Conservation (phyloP, 2,888 invertebrate species). For the Plagodis pulveraria region DNA sequence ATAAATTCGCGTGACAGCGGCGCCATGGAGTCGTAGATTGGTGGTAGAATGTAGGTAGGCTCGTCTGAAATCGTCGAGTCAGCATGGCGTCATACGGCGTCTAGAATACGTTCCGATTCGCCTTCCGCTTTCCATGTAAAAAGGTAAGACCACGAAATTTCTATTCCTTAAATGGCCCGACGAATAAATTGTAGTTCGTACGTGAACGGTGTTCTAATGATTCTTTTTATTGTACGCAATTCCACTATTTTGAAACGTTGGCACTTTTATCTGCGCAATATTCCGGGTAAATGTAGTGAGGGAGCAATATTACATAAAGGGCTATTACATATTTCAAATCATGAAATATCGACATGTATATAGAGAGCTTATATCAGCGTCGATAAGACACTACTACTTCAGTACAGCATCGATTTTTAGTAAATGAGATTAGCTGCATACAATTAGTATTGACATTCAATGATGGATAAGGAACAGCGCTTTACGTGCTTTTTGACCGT, state of each 20-base stretch:
- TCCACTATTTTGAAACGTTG: slow-evolving; percentile 52
- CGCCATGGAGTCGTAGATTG: slow-evolving; percentile 42
- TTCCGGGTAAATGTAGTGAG: slow-evolving; percentile 33
- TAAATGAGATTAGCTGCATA: no score
- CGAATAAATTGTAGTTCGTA: slow-evolving; percentile 72
- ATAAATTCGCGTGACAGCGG: slow-evolving; percentile 46
- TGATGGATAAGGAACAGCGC: no score
- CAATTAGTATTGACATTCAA: no score
- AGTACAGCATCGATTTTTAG: no score
- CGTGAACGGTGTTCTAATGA: slow-evolving; percentile 65
- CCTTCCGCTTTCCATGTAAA: slow-evolving; percentile 64
- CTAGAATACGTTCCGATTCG: slow-evolving; percentile 63
- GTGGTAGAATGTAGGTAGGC: slow-evolving; percentile 41
- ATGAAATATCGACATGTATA: slow-evolving; percentile 2
- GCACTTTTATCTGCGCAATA: slow-evolving; percentile 39
- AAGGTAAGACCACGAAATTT: slow-evolving; percentile 71
- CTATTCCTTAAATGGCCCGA: slow-evolving; percentile 70
- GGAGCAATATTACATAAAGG: slow-evolving; percentile 21
- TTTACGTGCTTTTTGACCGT: no score
- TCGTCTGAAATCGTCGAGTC: slow-evolving; percentile 58
- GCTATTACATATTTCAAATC: slow-evolving; percentile 13
- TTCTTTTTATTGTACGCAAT: slow-evolving; percentile 49
- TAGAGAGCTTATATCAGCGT: slow-evolving; percentile 2
- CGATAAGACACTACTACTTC: no score
- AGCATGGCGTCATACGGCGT: slow-evolving; percentile 67